Evolutionary conservation across 2,797 vertebrate species (phyloP), one percentile per base, ranked within the genome.

Genomic region (Echiichthys vipera): DNA sequence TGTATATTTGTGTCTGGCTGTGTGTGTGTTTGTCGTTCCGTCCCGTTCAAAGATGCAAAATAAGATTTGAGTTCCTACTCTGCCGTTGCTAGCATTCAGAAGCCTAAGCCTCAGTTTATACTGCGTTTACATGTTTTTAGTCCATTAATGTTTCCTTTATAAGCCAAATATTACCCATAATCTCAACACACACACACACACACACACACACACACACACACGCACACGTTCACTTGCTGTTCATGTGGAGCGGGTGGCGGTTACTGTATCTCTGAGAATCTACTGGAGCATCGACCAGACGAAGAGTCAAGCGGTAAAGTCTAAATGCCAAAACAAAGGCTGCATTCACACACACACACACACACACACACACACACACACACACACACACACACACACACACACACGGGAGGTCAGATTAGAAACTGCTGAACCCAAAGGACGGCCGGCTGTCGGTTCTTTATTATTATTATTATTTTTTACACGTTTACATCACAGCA

Each of bases 81-180:
- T 39, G 9, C 10, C 20, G 7, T 74, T 22, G 15, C 27, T 49
- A 27, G 63, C 29, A 36, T 55, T 85, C 58, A 67, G 30, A 80
- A 83, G 42, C 65, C 79, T 24, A 25, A 78, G 53, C n/a, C n/a
- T n/a, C n/a, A 63, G 78, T 88, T 88, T 80, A 77, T 72, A 78
- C 87, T 87, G 70, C 83, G 76, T 91, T 90, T 78, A 86, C 84
- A 71, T 39, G 59, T 68, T 65, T 70, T 65, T 56, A 56, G 40
- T 72, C 54, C 56, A 15, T 53, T 20, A 27, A 29, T 47, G 29
- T 80, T 67, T 78, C 22, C 55, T 62, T 72, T 17, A 18, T n/a
- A 71, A 63, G 84, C 72, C 80, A 85, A 83, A 87, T 73, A 54
- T 71, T 29, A 69, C 37, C 32, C 43, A 65, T 79, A 24, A 50